Evolutionary conservation across 2,113 vertebrate genomes (phyloP).

Genomic region (Dinomys branickii): DNA sequence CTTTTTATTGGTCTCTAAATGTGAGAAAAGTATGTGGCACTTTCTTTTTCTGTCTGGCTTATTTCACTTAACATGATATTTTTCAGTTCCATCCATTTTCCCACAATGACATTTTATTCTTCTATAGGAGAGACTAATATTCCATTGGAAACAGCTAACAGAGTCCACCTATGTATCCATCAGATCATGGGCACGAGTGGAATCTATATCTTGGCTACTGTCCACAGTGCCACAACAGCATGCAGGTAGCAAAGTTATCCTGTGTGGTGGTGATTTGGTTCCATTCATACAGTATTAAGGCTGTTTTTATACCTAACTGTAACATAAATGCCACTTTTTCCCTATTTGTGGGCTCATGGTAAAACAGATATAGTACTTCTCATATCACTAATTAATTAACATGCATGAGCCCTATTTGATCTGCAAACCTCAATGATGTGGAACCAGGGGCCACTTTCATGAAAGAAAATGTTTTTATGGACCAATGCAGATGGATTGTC

Average conservation of each 20-base stretch:
- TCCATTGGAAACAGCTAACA: background rate
- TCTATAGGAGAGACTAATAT: background rate
- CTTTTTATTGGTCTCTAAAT: background rate
- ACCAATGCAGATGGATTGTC: no score
- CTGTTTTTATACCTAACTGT: background rate
- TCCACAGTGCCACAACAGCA: no score
- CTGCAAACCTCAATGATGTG: no score
- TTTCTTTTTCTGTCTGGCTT: background rate
- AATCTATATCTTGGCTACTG: no score
- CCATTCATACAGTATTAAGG: background rate
- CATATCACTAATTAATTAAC: no score
- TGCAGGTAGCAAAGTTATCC: no score
- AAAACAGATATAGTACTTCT: no score
- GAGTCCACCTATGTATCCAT: background rate
- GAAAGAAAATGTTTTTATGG: no score
- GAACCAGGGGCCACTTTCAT: no score
- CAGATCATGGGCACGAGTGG: no score
- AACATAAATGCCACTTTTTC: background rate
- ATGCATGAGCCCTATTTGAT: no score
- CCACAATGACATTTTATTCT: background rate
- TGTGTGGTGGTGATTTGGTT: background rate
- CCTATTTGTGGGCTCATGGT: background rate
- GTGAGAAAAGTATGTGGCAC: background rate
- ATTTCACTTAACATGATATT: background rate
- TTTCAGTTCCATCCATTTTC: background rate